Conservation (phyloP, 2,888 invertebrate genomes). For the Eristalinus sepulchralis region DNA sequence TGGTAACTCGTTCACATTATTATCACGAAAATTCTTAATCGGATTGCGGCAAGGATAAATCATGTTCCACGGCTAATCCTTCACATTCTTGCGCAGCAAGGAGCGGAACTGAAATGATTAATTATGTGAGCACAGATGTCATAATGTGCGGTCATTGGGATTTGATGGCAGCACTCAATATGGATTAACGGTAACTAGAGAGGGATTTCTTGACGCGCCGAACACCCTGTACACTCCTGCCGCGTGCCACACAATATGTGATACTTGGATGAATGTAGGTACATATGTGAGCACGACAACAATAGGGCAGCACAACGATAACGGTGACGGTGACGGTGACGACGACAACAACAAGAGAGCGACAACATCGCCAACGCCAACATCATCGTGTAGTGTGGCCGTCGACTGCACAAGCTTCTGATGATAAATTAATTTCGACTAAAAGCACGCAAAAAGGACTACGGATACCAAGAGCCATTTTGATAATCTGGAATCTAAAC, state of each 20-base stretch:
- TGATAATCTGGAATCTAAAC: constrained; percentile 48
- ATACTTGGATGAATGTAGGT: background rate
- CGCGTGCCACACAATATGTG: background rate
- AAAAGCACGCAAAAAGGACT: constrained; percentile 53
- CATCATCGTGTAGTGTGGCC: constrained; percentile 1
- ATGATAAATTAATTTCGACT: constrained; percentile 67
- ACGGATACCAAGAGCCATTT: constrained; percentile 33
- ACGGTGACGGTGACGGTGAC: background rate
- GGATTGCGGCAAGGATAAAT: constrained; percentile 50
- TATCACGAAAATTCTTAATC: constrained; percentile 17
- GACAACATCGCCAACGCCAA: constrained; percentile 19
- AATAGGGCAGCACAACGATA: background rate
- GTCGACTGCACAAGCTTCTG: constrained; percentile 53
- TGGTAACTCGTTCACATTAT: background rate
- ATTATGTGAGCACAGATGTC: constrained; percentile 66
- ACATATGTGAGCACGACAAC: constrained; percentile 7
- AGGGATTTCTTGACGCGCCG: constrained; percentile 42
- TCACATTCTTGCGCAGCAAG: constrained; percentile 17
- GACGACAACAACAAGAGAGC: background rate
- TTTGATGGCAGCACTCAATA: constrained; percentile 68
- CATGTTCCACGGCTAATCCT: constrained; percentile 37
- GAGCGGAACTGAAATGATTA: constrained; percentile 52
- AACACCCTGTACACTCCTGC: background rate
- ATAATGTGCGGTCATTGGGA: constrained; percentile 70
- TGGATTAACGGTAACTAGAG: constrained; percentile 58